Evolutionary conservation across 2,797 vertebrate species (phyloP), one percentile per base, ranked within the genome.

Genomic region (Takifugu ocellatus): DNA sequence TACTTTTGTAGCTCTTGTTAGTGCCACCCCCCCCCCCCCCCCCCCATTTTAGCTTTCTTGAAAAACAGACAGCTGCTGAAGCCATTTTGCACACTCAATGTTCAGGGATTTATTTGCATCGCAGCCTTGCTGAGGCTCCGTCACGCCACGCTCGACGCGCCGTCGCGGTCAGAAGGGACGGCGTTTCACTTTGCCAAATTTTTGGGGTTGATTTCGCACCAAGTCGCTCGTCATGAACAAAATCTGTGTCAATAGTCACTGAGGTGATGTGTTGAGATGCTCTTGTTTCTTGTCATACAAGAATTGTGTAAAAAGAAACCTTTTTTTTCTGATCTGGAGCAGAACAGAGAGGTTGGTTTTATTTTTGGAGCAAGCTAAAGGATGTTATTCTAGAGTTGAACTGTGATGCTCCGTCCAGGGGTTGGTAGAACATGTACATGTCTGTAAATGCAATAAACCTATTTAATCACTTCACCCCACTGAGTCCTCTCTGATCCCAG

Each of bases 231-330:
- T 77, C 59, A 77, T 2, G 33, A 81, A 57, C 81, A 72, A 31
- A 68, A 75, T 83, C 70, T 83, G 56, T 79, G 75, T 80, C 76
- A 84, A 84, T 83, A 79, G 86, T 90, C 84, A 83, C 86, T 63
- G 66, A 69, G 62, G 86, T 88, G 89, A 90, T 90, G 84, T 84
- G 72, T 87, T 14, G 63, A 87, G 90, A 88, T 83, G 81, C 88
- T 25, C 84, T 21, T 92, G 87, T 91, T 96, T 97, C 97, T 99
- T 99, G 97, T 99, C 91, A 94, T 97, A 96, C 97, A 99, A 99
- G 97, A 96, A 91, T 91, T 61, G 42, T 94, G 89, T 94, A 92
- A 91, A 94, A 93, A 92, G 87, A 66, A 80, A 83, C 80, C 44
- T 21, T 21, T 76, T 91, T 93, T 95, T 96, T 96, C 95, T 97